These are phyloP conservation scores for Macrosoma leucophasiata DNA, from an alignment of 2,888 invertebrate species.

Conservation along the genomic window DNA sequence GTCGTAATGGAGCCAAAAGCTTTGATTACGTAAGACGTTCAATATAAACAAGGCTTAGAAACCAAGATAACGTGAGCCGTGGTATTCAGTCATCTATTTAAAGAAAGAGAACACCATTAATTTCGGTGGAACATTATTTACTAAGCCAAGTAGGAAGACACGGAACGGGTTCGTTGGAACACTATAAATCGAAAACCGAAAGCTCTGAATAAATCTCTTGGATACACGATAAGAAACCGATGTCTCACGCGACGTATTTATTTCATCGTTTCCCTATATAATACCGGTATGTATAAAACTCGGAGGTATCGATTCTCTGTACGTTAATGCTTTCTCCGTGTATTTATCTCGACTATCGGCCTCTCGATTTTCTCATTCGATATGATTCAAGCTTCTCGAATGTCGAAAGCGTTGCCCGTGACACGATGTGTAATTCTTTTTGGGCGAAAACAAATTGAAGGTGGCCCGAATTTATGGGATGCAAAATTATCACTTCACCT, in stretches of 20 bases:
- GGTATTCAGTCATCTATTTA: constrained; percentile 74
- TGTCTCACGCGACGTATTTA: constrained; percentile 70
- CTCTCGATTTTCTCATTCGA: constrained; percentile 30
- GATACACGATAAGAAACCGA: constrained; percentile 71
- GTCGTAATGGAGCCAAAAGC: constrained; percentile 54
- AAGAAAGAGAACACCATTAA: constrained; percentile 66
- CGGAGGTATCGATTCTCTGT: constrained; percentile 52
- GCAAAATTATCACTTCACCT: constrained; percentile 43
- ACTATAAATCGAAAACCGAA: constrained; percentile 63
- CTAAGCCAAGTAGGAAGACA: constrained; percentile 69
- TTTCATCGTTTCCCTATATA: constrained; percentile 38
- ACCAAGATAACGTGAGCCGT: constrained; percentile 59
- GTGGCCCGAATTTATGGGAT: constrained; percentile 41
- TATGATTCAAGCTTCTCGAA: constrained; percentile 33
- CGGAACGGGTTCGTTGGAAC: constrained; percentile 68
- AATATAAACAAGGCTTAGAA: constrained; percentile 57
- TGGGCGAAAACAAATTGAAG: constrained; percentile 38
- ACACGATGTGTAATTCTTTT: constrained; percentile 18
- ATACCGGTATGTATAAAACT: constrained; percentile 42
- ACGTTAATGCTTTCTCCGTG: constrained; percentile 42
- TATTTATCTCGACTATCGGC: constrained; percentile 27
- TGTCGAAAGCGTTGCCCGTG: constrained; percentile 28
- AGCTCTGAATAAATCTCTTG: constrained; percentile 67
- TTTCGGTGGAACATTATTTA: constrained; percentile 69
- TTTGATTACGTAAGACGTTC: constrained; percentile 58